Evolutionary conservation across 2,113 vertebrate genomes (phyloP), one percentile per base, ranked within the genome.

Genomic region (Chitala chitala): DNA sequence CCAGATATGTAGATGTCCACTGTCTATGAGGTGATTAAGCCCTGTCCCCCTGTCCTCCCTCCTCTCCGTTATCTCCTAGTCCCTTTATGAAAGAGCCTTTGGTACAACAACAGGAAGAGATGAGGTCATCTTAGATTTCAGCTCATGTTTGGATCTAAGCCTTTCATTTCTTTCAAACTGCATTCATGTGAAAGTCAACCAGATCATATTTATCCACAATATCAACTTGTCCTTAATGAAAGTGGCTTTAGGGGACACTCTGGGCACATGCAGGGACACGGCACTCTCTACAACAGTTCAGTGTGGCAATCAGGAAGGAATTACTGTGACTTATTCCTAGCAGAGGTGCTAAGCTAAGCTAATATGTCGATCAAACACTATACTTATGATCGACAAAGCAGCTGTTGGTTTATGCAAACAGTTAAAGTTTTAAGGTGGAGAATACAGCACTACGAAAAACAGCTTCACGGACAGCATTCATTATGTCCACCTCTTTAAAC

Each of bases 51-150:
- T 48, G 13, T 48, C 12, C n/a, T n/a, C n/a, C n/a, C n/a, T n/a
- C n/a, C n/a, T n/a, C n/a, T n/a, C n/a, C n/a, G 13, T 48, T 59
- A 13, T 46, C 71, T 22, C 40, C 10, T 15, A n/a, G 59, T 58
- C n/a, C 58, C 42, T 75, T 74, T 63, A 51, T 69, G 80, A 77
- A 78, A 80, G 78, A 82, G 76, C 69, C 78, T 84, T 85, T 85
- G 81, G 79, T 83, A 82, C 72, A 58, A 69, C 68, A 79, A 77
- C 78, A 82, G 78, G 80, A 81, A 77, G 71, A 80, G 79, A 77
- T 86, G 82, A 85, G 85, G 79, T 88, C 85, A 86, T 80, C 77
- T 38, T 8, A 50, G 58, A 72, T 75, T 78, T 77, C 76, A 71
- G 78, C 72, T 59, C 71, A 73, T 56, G 75, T 76, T 74, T 68